Percentiles rank a stretch among this genome's conserved stretches.
phyloP scores from a whole-genome alignment of 2,797 vertebrate genomes.

The Pseudochromis fuscus region DNA sequence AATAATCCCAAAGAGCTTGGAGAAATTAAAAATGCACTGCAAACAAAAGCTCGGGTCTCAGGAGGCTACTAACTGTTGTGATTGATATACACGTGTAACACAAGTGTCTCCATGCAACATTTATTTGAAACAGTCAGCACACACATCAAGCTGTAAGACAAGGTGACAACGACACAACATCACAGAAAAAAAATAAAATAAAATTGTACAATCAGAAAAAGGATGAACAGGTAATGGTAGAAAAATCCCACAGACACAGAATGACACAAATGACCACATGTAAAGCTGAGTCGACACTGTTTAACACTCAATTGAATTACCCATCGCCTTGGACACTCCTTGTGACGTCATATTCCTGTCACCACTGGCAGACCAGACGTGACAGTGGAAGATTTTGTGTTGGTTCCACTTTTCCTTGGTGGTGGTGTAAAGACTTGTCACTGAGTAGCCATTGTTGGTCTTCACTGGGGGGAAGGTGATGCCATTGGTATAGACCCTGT shows the following conservation, averaged over 20 bases:
- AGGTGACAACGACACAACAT: conserved; percentile 23
- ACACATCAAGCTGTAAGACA: conserved; percentile 20
- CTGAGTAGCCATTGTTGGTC: background rate
- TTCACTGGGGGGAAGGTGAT: background rate
- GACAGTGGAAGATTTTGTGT: fast-evolving
- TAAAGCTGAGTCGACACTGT: background rate
- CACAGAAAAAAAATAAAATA: conserved; percentile 15
- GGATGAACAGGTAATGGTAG: background rate
- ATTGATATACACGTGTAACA: conserved; percentile 31
- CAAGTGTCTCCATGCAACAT: conserved; percentile 50
- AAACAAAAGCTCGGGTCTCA: too few species aligned
- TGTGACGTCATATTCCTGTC: fast-evolving
- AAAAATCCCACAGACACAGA: conserved; percentile 19
- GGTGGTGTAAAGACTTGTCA: conserved; percentile 39
- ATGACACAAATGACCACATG: conserved; percentile 16
- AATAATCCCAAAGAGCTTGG: too few species aligned
- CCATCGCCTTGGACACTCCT: background rate
- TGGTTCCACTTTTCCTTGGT: background rate
- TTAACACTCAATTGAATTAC: background rate
- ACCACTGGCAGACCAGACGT: background rate
- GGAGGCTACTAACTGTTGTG: too few species aligned
- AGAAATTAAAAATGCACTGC: too few species aligned
- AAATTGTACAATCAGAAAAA: conserved; percentile 20
- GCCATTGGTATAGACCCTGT: background rate
- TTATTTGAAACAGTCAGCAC: conserved; percentile 52